Conservation (phyloP, 2,113 vertebrate genomes). For the Etheostoma cragini region DNA sequence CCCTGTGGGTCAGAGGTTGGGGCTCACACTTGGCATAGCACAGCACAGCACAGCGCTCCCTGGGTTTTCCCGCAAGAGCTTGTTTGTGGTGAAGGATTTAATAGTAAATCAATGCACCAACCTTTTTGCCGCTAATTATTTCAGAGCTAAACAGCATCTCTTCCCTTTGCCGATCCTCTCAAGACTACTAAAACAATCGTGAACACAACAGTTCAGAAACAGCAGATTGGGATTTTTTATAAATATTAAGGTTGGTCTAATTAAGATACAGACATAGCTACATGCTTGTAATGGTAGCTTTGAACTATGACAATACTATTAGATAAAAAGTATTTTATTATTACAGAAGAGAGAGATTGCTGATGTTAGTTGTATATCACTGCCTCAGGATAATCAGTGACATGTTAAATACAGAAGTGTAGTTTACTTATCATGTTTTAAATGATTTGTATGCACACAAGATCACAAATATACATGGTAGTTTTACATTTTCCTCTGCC, state of each 20-base stretch:
- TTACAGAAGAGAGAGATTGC: not conserved
- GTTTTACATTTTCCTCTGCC: slow-evolving; percentile 29
- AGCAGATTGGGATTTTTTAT: not conserved
- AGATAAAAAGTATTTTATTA: not conserved
- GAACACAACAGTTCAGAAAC: not conserved
- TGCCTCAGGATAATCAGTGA: not conserved
- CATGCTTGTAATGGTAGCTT: not conserved
- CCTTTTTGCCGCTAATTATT: not conserved
- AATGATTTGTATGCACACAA: slow-evolving; percentile 20
- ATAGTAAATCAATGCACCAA: slow-evolving; percentile 10
- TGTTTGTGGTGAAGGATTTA: slow-evolving; percentile 2
- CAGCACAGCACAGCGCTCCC: not conserved
- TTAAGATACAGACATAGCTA: too few relatives aligned
- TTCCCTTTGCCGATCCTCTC: not conserved
- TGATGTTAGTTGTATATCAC: not conserved
- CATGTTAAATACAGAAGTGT: not conserved
- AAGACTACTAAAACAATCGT: not conserved
- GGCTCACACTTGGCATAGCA: not conserved
- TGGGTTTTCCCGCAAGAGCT: slow-evolving; percentile 24
- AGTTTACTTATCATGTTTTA: slow-evolving; percentile 2
- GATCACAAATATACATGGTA: slow-evolving; percentile 11
- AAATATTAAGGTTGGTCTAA: too few relatives aligned
- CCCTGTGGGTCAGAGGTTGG: slow-evolving; percentile 25
- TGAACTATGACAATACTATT: not conserved
- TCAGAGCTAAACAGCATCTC: not conserved